Evolutionary conservation across 2,113 vertebrate genomes (phyloP).

Genomic region (Pomatostomus ruficeps): DNA sequence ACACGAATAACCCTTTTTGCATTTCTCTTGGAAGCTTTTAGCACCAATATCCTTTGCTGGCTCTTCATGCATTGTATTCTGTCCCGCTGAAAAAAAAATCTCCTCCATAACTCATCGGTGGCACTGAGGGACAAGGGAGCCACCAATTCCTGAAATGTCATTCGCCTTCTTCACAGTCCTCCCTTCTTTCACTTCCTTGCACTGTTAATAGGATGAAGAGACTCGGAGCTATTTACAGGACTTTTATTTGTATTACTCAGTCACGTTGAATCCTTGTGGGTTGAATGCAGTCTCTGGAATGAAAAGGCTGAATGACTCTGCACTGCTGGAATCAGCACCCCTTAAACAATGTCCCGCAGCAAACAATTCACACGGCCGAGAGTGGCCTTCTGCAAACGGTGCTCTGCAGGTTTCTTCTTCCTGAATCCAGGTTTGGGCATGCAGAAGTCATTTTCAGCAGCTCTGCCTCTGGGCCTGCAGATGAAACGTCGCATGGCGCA

Average conservation of each 20-base stretch:
- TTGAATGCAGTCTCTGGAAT: slow-evolving; percentile 37
- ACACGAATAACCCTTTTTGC: background rate
- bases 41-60: slow-evolving; percentile 36
- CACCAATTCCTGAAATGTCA: background rate
- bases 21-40: slow-evolving; percentile 56
- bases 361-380: background rate
- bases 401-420: slow-evolving; percentile 3
- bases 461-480: slow-evolving; percentile 4
- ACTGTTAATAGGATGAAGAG: background rate
- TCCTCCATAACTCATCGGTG: slow-evolving; percentile 22
- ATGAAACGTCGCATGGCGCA: background rate
- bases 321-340: slow-evolving; percentile 18
- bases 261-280: slow-evolving; percentile 42
- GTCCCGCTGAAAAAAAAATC: background rate
- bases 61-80: background rate
- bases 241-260: slow-evolving; percentile 10
- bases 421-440: slow-evolving; percentile 51
- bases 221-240: slow-evolving; percentile 55
- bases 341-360: background rate
- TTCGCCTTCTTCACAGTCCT: background rate
- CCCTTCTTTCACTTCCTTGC: slow-evolving; percentile 31
- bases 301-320: slow-evolving; percentile 35
- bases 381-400: background rate
- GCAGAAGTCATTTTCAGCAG: slow-evolving; percentile 61
- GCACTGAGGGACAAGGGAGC: background rate